Evolutionary conservation across 2,113 vertebrate genomes (phyloP).

Genomic region (Shinisaurus crocodilurus): DNA sequence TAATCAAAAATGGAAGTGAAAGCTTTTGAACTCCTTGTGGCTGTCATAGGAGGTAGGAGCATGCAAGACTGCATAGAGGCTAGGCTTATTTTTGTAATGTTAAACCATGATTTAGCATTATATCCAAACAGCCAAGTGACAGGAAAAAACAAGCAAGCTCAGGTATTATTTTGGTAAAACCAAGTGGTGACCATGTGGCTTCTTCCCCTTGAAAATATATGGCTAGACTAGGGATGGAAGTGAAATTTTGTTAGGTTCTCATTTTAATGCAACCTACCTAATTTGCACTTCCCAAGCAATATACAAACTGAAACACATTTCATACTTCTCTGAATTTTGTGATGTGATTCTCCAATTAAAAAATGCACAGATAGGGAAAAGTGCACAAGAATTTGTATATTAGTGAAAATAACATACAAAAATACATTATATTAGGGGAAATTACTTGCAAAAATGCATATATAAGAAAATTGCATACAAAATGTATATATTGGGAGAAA

Average conservation of each 20-base stretch:
- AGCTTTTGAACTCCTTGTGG: neutral
- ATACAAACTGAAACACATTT: neutral
- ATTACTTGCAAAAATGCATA: neutral
- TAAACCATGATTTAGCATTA: neutral
- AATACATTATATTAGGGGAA: neutral
- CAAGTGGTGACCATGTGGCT: neutral
- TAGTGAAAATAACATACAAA: neutral
- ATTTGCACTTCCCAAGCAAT: neutral
- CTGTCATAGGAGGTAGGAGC: neutral
- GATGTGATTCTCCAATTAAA: neutral
- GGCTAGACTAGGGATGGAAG: neutral
- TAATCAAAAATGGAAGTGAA: neutral
- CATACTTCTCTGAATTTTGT: neutral
- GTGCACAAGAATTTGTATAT: neutral
- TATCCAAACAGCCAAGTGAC: neutral
- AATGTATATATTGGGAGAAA: slow-evolving; percentile 7
- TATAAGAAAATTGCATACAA: neutral
- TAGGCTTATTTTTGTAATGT: neutral
- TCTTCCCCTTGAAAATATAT: neutral
- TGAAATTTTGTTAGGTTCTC: neutral
- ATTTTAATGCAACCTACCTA: too few species aligned
- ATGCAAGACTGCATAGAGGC: neutral
- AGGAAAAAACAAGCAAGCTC: neutral
- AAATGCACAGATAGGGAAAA: neutral
- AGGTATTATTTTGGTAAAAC: neutral